These are phyloP conservation scores for Auanema sp. DNA, from an alignment of 2,888 invertebrate species.

Conservation along the genomic window DNA sequence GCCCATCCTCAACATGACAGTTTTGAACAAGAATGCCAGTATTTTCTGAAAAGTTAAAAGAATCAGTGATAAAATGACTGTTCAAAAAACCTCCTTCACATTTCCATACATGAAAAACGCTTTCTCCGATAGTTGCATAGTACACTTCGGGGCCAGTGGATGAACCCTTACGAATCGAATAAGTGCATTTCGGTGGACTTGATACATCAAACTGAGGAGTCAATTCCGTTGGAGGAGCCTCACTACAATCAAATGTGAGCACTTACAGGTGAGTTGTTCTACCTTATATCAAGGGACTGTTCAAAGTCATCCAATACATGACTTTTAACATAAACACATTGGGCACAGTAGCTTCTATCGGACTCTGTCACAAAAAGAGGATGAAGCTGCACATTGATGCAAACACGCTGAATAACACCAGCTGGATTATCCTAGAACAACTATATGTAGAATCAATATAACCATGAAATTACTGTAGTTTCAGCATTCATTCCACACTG, in stretches of 20 bases:
- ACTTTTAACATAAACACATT: slow-evolving; percentile 61
- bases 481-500: slow-evolving; percentile 61
- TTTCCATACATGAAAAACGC: slow-evolving; percentile 62
- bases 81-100: slow-evolving; percentile 51
- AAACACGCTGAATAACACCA: slow-evolving; percentile 57
- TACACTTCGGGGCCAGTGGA: slow-evolving; percentile 59
- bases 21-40: slow-evolving; percentile 63
- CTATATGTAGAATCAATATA: no score
- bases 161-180: slow-evolving; percentile 57
- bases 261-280: no score
- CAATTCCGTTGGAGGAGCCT: slow-evolving; percentile 55
- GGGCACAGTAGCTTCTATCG: slow-evolving; percentile 62
- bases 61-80: slow-evolving; percentile 1
- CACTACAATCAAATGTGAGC: slow-evolving; percentile 31
- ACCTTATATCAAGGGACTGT: slow-evolving; percentile 56
- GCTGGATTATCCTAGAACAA: slow-evolving; percentile 47
- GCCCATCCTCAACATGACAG: slow-evolving; percentile 62
- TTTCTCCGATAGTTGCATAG: slow-evolving; percentile 61
- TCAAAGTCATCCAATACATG: slow-evolving; percentile 58
- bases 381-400: slow-evolving; percentile 60
- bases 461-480: slow-evolving; percentile 40
- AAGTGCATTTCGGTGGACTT: slow-evolving; percentile 55
- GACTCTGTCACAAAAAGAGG: slow-evolving; percentile 64
- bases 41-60: slow-evolving; percentile 35
- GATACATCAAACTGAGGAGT: slow-evolving; percentile 60